Base-by-base conservation (phyloP, 2,113 vertebrate species). In the Labeo catla region DNA sequence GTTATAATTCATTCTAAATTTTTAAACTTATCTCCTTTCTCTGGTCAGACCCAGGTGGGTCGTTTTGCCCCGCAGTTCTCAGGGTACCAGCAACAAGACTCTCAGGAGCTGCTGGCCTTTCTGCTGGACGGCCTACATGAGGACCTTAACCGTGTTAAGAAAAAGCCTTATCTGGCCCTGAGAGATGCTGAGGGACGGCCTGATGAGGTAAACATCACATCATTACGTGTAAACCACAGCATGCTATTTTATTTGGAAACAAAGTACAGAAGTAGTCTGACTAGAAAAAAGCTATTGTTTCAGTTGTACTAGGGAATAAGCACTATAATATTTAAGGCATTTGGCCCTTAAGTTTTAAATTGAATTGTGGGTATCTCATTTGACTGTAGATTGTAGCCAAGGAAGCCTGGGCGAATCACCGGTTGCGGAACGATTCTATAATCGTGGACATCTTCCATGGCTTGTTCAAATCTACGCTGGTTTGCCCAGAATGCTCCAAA, bases 1-100 rank as follows among this genome's bases (percentile, higher is more conserved):
- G 0, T 61, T 15, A 81, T 7, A 12, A 13, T 34, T 23, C 19
- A 59, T 6, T 65, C 2, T 49, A n/a, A 45, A 81, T 47, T 23
- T 45, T 45, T 4, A 63, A 76, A 77, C n/a, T 0, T 61, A 16
- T 49, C 13, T 49, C 2, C n/a, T 73, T 23, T 73, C 21, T 57
- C 6, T 86, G 28, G 88, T 90, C 92, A 99, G 98, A 99, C 96
- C 0, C 98, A 99, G 92, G 98, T 99, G 15, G 98, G 98, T 43
- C 96, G 97, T 57, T 99, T 99, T 91, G 98, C 98, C n/a, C 98
- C 98, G 81, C 98, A 99, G 92, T 99, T 99, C 93, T 99, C 98
- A 61, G 98, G 98, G 84, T 99, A 98, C 91, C 98, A 99, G 90
- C 98, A 99, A 89, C 98, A 99, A 91, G 98, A 99, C 94, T 99